Percentiles rank a stretch among this genome's conserved stretches.
These are phyloP conservation scores for Macrophya annulata DNA, from an alignment of 2,888 invertebrate species.

Conservation along the genomic window DNA sequence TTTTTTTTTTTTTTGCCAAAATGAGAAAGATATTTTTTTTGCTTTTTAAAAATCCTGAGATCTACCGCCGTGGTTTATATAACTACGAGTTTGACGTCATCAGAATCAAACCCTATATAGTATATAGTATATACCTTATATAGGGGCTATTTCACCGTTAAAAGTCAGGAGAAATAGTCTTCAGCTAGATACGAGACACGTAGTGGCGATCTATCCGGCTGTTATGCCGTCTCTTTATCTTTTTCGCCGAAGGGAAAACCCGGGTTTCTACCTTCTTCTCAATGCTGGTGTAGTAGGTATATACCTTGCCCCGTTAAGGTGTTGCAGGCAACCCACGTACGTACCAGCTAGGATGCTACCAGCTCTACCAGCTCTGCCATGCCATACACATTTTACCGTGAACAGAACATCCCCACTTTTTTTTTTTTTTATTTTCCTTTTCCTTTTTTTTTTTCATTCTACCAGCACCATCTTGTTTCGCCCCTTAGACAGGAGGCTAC, in stretches of 20 bases:
- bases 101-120: neutral
- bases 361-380: neutral
- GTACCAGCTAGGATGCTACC: slow-evolving; percentile 11
- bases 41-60: neutral
- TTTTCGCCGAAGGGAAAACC: slow-evolving; percentile 36
- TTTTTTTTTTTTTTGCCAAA: neutral
- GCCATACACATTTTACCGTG: neutral
- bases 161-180: slow-evolving; percentile 43
- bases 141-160: neutral
- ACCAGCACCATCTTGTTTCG: slow-evolving; percentile 19
- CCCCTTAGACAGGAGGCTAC: neutral
- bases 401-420: slow-evolving; percentile 6
- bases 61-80: neutral
- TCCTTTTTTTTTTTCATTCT: neutral
- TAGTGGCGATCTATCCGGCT: slow-evolving; percentile 55
- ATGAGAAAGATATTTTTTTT: neutral
- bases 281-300: slow-evolving; percentile 6
- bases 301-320: slow-evolving; percentile 19
- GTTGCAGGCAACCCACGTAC: slow-evolving; percentile 54
- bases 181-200: slow-evolving; percentile 36
- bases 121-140: neutral
- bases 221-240: slow-evolving; percentile 55
- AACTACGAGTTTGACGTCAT: neutral
- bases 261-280: slow-evolving; percentile 30
- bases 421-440: neutral